Percentiles rank a stretch among this genome's conserved stretches.
These are phyloP conservation scores for Sternarchorhynchus goeldii DNA, from an alignment of 2,797 vertebrate species.

Conservation along the genomic window DNA sequence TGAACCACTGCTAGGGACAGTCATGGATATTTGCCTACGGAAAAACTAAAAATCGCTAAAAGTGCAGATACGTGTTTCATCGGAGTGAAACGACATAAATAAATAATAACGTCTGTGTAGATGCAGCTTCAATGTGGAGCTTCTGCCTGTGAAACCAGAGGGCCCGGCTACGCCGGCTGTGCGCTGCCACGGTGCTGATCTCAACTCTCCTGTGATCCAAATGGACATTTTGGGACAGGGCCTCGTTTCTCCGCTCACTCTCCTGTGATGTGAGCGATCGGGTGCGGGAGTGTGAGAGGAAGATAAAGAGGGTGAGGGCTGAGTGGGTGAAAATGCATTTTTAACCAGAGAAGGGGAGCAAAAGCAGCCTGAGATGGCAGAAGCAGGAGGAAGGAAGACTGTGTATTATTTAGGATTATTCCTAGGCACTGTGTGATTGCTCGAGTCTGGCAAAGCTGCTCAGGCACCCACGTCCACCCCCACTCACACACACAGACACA, in stretches of 20 bases:
- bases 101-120: too few species aligned
- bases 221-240: conserved; percentile 24
- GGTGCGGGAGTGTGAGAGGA: conserved; percentile 3
- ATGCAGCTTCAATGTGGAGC: too few species aligned
- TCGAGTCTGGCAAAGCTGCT: conserved; percentile 31
- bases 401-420: conserved; percentile 53
- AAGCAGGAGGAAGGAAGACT: conserved; percentile 33
- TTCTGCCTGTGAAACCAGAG: too few species aligned
- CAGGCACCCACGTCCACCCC: conserved; percentile 3
- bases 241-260: conserved; percentile 19
- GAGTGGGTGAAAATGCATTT: conserved; percentile 12
- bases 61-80: too few species aligned
- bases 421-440: conserved; percentile 41
- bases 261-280: not conserved
- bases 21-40: too few species aligned
- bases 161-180: too few species aligned
- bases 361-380: conserved; percentile 26
- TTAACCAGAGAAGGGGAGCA: conserved; percentile 7
- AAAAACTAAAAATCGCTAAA: too few species aligned
- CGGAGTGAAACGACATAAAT: too few species aligned
- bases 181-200: not conserved
- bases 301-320: conserved; percentile 16
- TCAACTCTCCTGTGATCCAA: conserved; percentile 32
- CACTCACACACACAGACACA: conserved; percentile 2
- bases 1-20: too few species aligned